A percentile compares a stretch with the other conserved stretches of the same genome.
These are phyloP conservation scores for Carposina sasakii DNA, from an alignment of 1,140 invertebrate species.

Conservation along the genomic window DNA sequence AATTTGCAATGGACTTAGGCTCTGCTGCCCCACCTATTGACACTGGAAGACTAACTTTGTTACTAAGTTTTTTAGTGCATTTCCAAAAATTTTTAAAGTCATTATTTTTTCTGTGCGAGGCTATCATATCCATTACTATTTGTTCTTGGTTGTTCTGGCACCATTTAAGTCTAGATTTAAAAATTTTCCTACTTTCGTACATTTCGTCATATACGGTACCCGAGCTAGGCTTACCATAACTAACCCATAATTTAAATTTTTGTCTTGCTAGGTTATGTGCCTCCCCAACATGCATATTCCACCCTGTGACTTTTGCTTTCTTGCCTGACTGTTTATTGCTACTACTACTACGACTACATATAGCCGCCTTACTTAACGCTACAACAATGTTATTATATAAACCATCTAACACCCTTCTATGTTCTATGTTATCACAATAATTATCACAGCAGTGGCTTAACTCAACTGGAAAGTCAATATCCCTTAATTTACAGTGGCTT, in stretches of 20 bases:
- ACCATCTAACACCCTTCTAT: conserved; percentile 10
- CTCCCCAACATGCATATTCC: conserved; percentile 4
- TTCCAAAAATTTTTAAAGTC: background rate
- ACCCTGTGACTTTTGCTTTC: background rate
- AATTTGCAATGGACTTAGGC: background rate
- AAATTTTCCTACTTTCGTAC: background rate
- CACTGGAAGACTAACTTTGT: conserved; percentile 1
- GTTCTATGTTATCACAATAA: conserved; percentile 4
- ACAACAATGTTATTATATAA: conserved; percentile 9
- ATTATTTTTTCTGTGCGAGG: background rate
- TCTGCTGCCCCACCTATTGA: background rate
- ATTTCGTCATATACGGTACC: background rate
- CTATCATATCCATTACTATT: background rate
- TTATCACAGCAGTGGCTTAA: conserved; percentile 10
- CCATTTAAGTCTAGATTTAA: conserved; percentile 2
- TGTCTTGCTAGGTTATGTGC: background rate
- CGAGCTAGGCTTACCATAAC: background rate
- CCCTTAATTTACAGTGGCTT: conserved; percentile 9
- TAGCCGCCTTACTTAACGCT: background rate
- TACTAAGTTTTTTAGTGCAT: background rate
- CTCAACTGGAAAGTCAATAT: conserved; percentile 13
- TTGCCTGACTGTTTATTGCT: too few relatives aligned
- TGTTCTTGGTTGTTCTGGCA: conserved; percentile 3
- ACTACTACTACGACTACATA: too few relatives aligned
- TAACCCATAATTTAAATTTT: background rate